Percentiles rank a stretch among this genome's conserved stretches.
Evolutionary conservation across 2,888 invertebrate genomes (phyloP).

Genomic region (Tortricodes alternella): DNA sequence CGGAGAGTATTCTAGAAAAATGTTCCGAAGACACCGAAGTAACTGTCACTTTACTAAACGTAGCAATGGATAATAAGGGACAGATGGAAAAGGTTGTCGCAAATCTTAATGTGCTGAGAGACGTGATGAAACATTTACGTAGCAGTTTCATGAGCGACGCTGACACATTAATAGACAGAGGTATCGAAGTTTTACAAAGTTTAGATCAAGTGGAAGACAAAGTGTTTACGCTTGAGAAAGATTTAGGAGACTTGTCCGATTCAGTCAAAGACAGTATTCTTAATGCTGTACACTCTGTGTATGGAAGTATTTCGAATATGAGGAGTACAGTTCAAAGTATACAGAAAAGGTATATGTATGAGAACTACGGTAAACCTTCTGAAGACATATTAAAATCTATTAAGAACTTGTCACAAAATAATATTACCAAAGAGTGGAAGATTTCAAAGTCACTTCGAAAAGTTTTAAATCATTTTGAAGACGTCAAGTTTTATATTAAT

Average conservation of each 20-base stretch:
- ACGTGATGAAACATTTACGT: slow-evolving; percentile 56
- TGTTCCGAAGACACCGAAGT: slow-evolving; percentile 57
- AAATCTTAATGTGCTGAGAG: slow-evolving; percentile 50
- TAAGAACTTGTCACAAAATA: slow-evolving; percentile 50
- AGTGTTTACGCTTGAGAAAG: slow-evolving; percentile 65
- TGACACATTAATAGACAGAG: slow-evolving; percentile 66
- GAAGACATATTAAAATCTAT: slow-evolving; percentile 59
- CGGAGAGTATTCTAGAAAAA: slow-evolving; percentile 45
- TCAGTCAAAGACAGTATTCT: slow-evolving; percentile 63
- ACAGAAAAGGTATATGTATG: slow-evolving; percentile 70
- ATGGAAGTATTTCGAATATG: slow-evolving; percentile 78
- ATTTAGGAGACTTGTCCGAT: slow-evolving; percentile 49
- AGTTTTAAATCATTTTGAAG: slow-evolving; percentile 72
- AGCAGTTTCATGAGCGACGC: slow-evolving; percentile 51
- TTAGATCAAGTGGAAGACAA: slow-evolving; percentile 73
- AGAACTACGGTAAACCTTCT: slow-evolving; percentile 71
- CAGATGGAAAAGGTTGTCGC: slow-evolving; percentile 44
- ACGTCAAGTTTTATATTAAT: slow-evolving; percentile 75
- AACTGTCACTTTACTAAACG: slow-evolving; percentile 67
- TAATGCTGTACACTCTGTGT: slow-evolving; percentile 75
- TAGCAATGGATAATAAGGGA: slow-evolving; percentile 59
- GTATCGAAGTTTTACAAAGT: slow-evolving; percentile 63
- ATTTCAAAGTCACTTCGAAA: slow-evolving; percentile 62
- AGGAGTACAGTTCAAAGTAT: slow-evolving; percentile 75
- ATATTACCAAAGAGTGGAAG: slow-evolving; percentile 48